These are phyloP conservation scores for Ammospiza caudacuta DNA, from an alignment of 2,113 vertebrate species.

Conservation along the genomic window DNA sequence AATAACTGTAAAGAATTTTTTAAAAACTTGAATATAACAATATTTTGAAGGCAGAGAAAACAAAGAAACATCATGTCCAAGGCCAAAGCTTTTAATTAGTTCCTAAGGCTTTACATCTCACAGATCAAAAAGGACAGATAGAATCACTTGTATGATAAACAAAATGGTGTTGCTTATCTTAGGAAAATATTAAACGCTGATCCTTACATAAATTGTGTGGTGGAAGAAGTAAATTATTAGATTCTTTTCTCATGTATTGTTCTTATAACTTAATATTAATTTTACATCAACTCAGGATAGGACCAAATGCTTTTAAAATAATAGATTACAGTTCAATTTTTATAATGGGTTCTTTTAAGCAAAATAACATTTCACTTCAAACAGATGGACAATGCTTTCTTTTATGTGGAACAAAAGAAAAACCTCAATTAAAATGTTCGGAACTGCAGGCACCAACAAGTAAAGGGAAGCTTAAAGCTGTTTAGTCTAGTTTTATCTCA, in stretches of 20 bases:
- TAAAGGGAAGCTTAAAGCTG: neutral
- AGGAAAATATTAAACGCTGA: neutral
- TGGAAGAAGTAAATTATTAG: neutral
- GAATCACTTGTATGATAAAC: neutral
- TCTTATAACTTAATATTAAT: neutral
- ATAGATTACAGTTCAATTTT: neutral
- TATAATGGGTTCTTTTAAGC: neutral
- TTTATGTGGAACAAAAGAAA: constrained; percentile 28
- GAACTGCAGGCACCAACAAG: neutral
- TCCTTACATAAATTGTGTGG: neutral
- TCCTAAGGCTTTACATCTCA: neutral
- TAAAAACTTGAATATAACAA: neutral
- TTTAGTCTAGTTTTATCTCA: constrained; percentile 42
- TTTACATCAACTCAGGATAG: neutral
- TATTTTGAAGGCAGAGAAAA: neutral
- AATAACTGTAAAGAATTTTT: neutral
- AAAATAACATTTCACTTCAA: constrained; percentile 4
- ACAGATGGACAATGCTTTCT: constrained; percentile 23
- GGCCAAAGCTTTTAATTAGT: neutral
- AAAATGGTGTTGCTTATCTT: neutral
- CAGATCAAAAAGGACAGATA: neutral
- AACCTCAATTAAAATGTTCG: constrained; percentile 45
- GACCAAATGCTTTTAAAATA: constrained; percentile 24
- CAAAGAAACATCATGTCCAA: neutral
- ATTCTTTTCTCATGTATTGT: neutral